A percentile compares a stretch with the other conserved stretches of the same genome.
Conservation (phyloP, 2,113 vertebrate species). For the Dasyprocta punctata region DNA sequence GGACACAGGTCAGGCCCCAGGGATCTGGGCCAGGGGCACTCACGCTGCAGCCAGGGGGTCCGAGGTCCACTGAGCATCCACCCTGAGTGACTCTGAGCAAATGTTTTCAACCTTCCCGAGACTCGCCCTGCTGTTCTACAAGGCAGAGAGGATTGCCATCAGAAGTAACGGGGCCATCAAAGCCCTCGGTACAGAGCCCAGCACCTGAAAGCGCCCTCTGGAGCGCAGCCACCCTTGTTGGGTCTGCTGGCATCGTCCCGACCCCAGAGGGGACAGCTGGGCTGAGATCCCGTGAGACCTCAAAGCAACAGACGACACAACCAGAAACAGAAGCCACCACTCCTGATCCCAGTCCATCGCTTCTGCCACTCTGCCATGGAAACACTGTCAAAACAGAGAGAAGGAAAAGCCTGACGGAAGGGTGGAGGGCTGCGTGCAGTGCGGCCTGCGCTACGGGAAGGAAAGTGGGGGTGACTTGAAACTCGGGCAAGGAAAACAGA, state of each 20-base stretch:
- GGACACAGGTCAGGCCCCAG: neutral
- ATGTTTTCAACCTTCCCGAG: neutral
- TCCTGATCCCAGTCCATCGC: neutral
- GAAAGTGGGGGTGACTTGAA: neutral
- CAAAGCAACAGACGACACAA: neutral
- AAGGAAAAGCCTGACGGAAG: neutral
- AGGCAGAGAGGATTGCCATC: neutral
- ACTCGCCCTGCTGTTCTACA: neutral
- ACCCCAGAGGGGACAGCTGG: neutral
- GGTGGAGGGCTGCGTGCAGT: neutral
- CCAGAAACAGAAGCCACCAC: neutral
- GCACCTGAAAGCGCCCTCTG: neutral
- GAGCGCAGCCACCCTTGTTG: fast-evolving
- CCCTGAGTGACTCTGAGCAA: neutral
- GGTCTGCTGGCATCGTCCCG: fast-evolving
- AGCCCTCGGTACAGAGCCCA: neutral
- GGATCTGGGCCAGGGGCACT: fast-evolving
- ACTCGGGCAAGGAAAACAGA: neutral
- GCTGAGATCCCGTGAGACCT: neutral
- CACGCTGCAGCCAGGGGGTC: neutral
- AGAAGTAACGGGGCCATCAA: neutral
- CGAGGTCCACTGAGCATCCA: neutral
- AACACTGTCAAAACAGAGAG: neutral
- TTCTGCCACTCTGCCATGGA: neutral
- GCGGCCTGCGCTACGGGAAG: neutral